A percentile compares a stretch with the other conserved stretches of the same genome.
Evolutionary conservation across 2,797 vertebrate genomes (phyloP).

Genomic region (Arctocebus calabarensis): DNA sequence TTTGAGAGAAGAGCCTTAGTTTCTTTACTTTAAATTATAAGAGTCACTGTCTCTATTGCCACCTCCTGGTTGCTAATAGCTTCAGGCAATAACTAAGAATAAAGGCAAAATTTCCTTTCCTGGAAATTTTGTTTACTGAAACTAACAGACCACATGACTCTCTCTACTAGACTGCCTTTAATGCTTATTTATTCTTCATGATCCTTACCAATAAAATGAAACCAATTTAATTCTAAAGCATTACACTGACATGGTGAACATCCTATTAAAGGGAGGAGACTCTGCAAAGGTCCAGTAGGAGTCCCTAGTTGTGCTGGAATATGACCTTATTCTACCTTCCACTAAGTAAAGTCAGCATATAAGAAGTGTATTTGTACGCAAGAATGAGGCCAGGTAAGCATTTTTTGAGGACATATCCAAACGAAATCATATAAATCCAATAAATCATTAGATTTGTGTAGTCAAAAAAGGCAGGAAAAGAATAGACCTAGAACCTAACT

Average conservation of each 20-base stretch:
- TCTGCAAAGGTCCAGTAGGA: background rate
- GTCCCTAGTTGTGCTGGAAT: background rate
- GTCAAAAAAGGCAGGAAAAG: background rate
- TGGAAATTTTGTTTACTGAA: background rate
- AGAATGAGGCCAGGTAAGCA: background rate
- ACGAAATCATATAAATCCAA: background rate
- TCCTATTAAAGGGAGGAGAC: background rate
- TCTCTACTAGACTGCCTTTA: background rate
- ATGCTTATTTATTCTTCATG: background rate
- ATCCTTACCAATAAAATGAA: background rate
- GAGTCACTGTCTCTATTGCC: rapidly evolving
- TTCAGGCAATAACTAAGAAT: background rate
- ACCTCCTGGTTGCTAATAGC: background rate
- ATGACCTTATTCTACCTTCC: background rate
- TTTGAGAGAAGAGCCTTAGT: background rate
- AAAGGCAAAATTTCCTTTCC: background rate
- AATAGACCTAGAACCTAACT: background rate
- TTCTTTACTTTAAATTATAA: background rate
- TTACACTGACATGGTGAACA: background rate
- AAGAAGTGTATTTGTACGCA: background rate
- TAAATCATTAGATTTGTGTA: background rate
- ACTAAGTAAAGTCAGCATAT: background rate
- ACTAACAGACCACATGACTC: rapidly evolving
- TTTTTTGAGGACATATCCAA: background rate
- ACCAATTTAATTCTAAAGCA: background rate